Base-by-base conservation (phyloP, 2,888 invertebrate genomes). In the Drosophila mercatorum region DNA sequence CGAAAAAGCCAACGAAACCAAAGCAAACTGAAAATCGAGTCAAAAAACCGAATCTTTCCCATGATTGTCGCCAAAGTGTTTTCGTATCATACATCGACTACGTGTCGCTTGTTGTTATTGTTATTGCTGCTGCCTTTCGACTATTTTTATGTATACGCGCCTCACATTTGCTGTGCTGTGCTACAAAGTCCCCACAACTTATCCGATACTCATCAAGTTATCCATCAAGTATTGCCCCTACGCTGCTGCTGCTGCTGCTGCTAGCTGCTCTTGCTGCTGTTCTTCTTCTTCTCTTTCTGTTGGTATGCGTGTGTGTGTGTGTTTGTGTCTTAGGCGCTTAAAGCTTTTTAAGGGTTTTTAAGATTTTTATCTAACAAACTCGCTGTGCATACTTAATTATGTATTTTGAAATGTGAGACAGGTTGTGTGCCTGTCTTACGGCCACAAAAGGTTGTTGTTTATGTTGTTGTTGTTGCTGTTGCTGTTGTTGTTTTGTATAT, bases 11-110 rank as follows among this genome's bases (percentile, higher is more conserved):
- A 75, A 56, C 44, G 70, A 70, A 72, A 51, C 26, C 68, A 60
- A 64, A 58, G 44, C 63, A 62, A 68, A 72, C 31, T 49, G 59
- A 67, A 68, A 78, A 59, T 68, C 55, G 67, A 74, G 46, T 36
- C 57, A 72, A 40, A 41, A 55, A 78, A 56, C 58, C 75, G 59
- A 83, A 76, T 80, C 74, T 81, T 90, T 88, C 88, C 90, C 88
- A 88, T 88, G 88, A 89, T 90, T 88, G 90, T 88, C 88, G 87
- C 87, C 90, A 90, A 90, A 90, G 87, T 88, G 77, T 86, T 88
- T 83, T 89, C 80, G 82, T 83, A 83, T 90, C 88, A 90, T 88
- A 83, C 84, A 76, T 88, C 75, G 75, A 75, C 73, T 89, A 86
- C 90, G 83, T 83, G 80, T 79, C 70, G 55, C 52, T 38, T 80